Base-by-base conservation (phyloP, 2,888 invertebrate genomes). In the Zaprionus bogoriensis region DNA sequence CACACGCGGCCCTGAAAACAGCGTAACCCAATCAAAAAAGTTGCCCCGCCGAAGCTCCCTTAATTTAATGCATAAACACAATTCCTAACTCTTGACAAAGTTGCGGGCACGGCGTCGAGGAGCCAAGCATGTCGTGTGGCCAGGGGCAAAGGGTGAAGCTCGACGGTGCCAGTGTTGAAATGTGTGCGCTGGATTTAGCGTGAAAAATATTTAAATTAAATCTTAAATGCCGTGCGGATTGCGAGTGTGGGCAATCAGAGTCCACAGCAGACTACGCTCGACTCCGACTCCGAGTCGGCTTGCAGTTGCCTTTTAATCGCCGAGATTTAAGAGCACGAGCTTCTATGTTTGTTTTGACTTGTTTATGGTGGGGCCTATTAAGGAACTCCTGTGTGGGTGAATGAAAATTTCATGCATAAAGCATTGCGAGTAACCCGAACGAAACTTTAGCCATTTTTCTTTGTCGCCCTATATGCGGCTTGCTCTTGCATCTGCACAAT, bases 21-120 rank as follows among this genome's bases (percentile, higher is more conserved):
- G 63, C 60, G 58, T 79, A 85, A 82, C 76, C 82, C 85, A 80
- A 80, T 80, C 85, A 80, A 72, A 84, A 80, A 80, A 81, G 82
- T 84, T 83, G 63, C 68, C 62, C 60, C 60, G 19, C 42, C 53
- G 53, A 53, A 44, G 44, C 67, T 59, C 51, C 72, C 66, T 69
- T 80, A 75, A 85, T 85, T 82, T 85, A 79, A 80, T 85, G 77
- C 85, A 68, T 76, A 85, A 85, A 80, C 85, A 80, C 76, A 78
- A 58, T 64, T 71, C 60, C 55, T 58, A 78, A 70, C 66, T 75
- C 63, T 44, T 48, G 46, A 53, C 44, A 69, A 84, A 84, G 70
- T 81, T 67, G 55, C 27, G 48, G 54, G 7, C 14, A 36, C 7
- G 46, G n/a, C 48, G 22, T 7, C 3, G 9, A 3, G 22, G 45